Evolutionary conservation across 2,888 invertebrate species (phyloP).

Genomic region (Ametastegia equiseti): DNA sequence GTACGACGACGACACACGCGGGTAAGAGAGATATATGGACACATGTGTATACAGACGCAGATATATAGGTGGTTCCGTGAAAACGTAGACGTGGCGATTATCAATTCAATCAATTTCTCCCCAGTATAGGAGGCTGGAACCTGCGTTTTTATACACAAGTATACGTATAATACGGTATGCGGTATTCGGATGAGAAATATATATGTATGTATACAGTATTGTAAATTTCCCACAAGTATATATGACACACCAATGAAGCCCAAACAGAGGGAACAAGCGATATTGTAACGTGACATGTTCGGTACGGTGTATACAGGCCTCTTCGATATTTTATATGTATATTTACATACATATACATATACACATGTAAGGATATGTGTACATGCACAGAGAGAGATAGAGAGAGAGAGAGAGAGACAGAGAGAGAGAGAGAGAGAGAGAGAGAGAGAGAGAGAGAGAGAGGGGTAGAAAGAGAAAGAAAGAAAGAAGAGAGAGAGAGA

Average conservation of each 20-base stretch:
- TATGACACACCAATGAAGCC: constrained; percentile 20
- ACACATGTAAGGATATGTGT: not conserved
- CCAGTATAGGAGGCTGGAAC: not conserved
- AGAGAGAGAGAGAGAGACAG: too few relatives aligned
- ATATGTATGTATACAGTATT: not conserved
- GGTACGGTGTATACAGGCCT: not conserved
- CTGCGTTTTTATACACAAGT: not conserved
- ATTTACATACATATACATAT: not conserved
- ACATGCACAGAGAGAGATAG: not conserved
- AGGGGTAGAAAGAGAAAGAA: not conserved
- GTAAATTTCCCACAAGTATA: not conserved
- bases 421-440: too few relatives aligned
- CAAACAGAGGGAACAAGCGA: constrained; percentile 15
- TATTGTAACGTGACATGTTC: not conserved
- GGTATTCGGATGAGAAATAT: not conserved
- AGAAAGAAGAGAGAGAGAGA: not conserved
- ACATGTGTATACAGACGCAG: not conserved
- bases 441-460: not conserved
- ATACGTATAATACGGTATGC: too few relatives aligned
- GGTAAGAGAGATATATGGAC: not conserved
- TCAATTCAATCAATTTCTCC: not conserved
- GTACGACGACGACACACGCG: too few relatives aligned
- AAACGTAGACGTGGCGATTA: not conserved
- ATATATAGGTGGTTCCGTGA: not conserved
- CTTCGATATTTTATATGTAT: not conserved